phyloP scores from a whole-genome alignment of 2,113 vertebrate genomes.

The Hylia prasina region DNA sequence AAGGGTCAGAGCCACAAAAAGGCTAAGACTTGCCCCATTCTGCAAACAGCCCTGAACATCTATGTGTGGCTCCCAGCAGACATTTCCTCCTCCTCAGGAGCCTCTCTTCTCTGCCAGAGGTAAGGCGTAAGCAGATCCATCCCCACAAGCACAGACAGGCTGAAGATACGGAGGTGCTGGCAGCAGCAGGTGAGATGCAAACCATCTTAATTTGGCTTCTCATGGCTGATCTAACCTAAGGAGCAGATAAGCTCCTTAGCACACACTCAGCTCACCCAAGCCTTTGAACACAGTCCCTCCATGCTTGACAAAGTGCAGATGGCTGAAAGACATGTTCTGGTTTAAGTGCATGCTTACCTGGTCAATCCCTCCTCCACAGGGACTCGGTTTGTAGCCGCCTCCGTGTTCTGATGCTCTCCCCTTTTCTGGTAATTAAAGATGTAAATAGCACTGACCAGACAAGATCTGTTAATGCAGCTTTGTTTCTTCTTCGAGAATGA shows the following conservation, averaged over 20 bases:
- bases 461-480: neutral
- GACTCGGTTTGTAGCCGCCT: rapidly evolving
- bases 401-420: rapidly evolving
- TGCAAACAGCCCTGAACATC: neutral
- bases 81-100: neutral
- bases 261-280: neutral
- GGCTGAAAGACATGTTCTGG: neutral
- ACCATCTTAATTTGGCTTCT: neutral
- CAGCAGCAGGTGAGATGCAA: neutral
- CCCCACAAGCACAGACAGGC: neutral
- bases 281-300: neutral
- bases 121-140: neutral
- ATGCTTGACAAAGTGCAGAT: neutral
- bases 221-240: neutral
- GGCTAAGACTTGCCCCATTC: rapidly evolving
- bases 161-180: neutral
- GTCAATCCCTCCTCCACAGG: neutral
- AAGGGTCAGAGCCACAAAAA: neutral
- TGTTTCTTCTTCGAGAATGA: neutral
- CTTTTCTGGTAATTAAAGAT: neutral
- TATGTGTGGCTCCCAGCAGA: neutral
- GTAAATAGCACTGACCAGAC: neutral
- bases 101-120: neutral
- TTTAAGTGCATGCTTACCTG: neutral
- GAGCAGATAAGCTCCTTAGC: neutral